phyloP scores from a whole-genome alignment of 2,888 invertebrate genomes.

The Drosophila colorata region DNA sequence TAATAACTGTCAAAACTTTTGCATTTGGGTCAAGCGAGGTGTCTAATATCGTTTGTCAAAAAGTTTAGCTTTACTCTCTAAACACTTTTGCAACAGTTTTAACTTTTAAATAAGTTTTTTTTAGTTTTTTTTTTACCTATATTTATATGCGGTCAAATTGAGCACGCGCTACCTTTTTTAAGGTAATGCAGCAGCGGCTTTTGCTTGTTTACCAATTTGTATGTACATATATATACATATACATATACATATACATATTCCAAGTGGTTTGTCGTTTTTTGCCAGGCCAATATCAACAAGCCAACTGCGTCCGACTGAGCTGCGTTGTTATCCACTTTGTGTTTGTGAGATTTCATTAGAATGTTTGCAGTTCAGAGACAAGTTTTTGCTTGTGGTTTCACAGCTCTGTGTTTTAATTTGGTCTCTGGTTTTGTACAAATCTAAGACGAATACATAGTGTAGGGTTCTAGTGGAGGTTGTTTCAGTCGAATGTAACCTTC shows the following conservation, averaged over 20 bases:
- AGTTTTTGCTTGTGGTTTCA: background rate
- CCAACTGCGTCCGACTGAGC: conserved; percentile 5
- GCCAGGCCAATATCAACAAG: conserved; percentile 50
- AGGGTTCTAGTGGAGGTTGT: background rate
- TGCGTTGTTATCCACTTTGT: background rate
- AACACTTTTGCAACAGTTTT: conserved; percentile 32
- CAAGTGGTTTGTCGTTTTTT: conserved; percentile 28
- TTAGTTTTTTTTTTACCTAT: conserved; percentile 17
- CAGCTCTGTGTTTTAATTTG: conserved; percentile 3
- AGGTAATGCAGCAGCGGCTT: background rate
- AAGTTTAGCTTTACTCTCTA: conserved; percentile 16
- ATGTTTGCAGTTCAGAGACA: conserved; percentile 4
- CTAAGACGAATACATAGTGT: conserved; percentile 12
- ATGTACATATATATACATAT: conserved; percentile 48
- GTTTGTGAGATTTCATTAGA: conserved; percentile 5
- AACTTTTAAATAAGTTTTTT: conserved; percentile 26
- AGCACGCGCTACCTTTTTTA: background rate
- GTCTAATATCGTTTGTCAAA: conserved; percentile 23
- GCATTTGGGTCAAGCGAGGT: conserved; percentile 16
- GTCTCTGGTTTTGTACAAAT: conserved; percentile 1
- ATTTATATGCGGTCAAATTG: conserved; percentile 9
- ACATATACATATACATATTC: conserved; percentile 23
- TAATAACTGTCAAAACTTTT: conserved; percentile 48
- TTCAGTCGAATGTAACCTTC: background rate
- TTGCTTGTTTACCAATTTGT: conserved; percentile 24